Conservation (phyloP, 2,888 invertebrate genomes). For the Cartodere bifasciata region DNA sequence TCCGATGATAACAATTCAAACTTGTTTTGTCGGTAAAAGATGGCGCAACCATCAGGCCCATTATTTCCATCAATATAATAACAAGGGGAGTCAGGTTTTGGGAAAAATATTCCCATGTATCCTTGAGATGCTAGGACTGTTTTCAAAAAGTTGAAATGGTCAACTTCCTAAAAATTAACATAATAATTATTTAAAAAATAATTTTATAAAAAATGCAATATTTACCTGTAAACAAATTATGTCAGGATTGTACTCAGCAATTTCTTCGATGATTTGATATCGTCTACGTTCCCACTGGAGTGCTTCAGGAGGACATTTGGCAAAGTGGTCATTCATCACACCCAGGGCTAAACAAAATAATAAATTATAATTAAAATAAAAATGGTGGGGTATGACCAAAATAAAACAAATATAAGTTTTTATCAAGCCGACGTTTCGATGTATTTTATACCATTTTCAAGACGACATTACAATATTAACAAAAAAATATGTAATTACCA, state of each 20-base stretch:
- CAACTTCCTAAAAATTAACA: slow-evolving; percentile 49
- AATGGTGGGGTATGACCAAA: not conserved
- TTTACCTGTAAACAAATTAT: slow-evolving; percentile 57
- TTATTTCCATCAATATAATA: slow-evolving; percentile 56
- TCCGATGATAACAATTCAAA: slow-evolving; percentile 46
- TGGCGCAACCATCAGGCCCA: slow-evolving; percentile 69
- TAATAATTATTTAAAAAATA: not conserved
- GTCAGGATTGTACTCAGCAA: slow-evolving; percentile 53
- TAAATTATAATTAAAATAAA: too few species aligned
- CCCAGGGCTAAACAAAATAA: slow-evolving; percentile 46
- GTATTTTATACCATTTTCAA: too few species aligned
- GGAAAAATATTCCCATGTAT: slow-evolving; percentile 55
- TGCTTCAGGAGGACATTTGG: slow-evolving; percentile 55
- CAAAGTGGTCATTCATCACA: slow-evolving; percentile 57
- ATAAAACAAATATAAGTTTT: too few species aligned
- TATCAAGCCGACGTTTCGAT: too few species aligned
- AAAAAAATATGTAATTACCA: too few species aligned
- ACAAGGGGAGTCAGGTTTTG: slow-evolving; percentile 68
- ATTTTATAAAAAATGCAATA: slow-evolving; percentile 3
- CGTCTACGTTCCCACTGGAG: slow-evolving; percentile 55
- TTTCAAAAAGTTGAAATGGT: slow-evolving; percentile 57
- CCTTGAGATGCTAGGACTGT: slow-evolving; percentile 48
- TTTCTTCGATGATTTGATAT: slow-evolving; percentile 57
- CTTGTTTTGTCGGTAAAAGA: slow-evolving; percentile 53
- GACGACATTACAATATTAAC: too few species aligned